These are phyloP conservation scores for Hemitrygon akajei DNA, from an alignment of 2,797 vertebrate species.

Conservation along the genomic window DNA sequence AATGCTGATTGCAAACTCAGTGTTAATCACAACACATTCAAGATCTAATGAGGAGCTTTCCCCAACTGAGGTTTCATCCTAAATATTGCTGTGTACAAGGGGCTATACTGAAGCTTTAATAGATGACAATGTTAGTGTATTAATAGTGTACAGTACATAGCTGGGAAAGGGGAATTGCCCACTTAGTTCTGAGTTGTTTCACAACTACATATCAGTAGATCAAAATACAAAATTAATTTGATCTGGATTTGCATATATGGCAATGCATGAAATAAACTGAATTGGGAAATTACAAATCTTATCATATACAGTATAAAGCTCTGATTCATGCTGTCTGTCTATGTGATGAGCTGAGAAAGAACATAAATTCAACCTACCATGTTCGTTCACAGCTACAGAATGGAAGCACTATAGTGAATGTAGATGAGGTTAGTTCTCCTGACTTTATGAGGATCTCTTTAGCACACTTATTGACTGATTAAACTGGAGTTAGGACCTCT, in stretches of 20 bases:
- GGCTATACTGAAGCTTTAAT: background rate
- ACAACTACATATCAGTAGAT: background rate
- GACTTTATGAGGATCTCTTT: background rate
- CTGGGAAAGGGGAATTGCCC: background rate
- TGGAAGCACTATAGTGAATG: background rate
- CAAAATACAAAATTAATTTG: background rate
- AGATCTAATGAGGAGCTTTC: background rate
- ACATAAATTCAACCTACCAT: background rate
- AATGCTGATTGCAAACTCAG: no score
- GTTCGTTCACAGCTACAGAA: background rate
- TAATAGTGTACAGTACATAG: no score
- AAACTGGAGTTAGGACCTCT: background rate
- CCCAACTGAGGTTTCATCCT: background rate
- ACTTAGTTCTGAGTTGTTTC: background rate
- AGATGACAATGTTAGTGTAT: background rate
- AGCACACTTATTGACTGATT: background rate
- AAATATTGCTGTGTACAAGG: background rate
- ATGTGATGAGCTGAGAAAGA: background rate
- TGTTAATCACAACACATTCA: background rate
- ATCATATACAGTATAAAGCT: no score
- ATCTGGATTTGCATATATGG: background rate
- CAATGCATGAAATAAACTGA: background rate
- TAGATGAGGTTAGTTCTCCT: background rate
- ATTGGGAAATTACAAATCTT: background rate
- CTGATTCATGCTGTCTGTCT: background rate